Evolutionary conservation across 2,797 vertebrate genomes (phyloP).

Genomic region (Siniperca scherzeri): DNA sequence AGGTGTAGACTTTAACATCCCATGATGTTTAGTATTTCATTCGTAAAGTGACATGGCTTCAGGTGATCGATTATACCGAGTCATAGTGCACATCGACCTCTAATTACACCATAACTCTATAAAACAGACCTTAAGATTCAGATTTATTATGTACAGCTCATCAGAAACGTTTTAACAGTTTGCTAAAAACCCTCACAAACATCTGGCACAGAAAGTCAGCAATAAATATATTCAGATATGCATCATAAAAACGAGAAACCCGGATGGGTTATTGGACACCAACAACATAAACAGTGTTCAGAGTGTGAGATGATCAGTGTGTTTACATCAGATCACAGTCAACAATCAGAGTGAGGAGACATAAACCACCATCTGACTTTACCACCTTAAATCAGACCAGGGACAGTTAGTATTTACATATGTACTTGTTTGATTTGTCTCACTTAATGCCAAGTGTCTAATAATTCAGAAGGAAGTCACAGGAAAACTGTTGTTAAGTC

Average conservation of each 20-base stretch:
- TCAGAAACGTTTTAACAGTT: conserved; percentile 67
- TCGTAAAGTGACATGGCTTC: background rate
- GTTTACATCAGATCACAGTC: conserved; percentile 55
- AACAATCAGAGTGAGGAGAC: conserved; percentile 61
- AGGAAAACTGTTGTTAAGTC: conserved; percentile 25
- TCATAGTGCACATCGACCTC: background rate
- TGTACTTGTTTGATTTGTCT: conserved; percentile 24
- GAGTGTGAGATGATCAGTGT: conserved; percentile 39
- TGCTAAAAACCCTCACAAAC: conserved; percentile 75
- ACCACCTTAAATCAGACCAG: conserved; percentile 34
- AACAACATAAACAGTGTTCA: conserved; percentile 30
- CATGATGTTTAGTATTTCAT: background rate
- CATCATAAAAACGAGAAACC: conserved; percentile 54
- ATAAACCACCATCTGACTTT: conserved; percentile 44
- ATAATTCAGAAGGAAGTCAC: background rate
- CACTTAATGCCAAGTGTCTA: background rate
- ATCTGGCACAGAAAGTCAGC: conserved; percentile 76
- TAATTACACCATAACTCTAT: conserved; percentile 7
- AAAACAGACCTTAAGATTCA: conserved; percentile 48
- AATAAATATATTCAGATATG: conserved; percentile 63
- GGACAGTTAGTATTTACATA: conserved; percentile 60
- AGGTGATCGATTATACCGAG: background rate
- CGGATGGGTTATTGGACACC: conserved; percentile 40
- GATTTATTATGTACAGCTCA: conserved; percentile 74
- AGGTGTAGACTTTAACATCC: background rate